phyloP scores from a whole-genome alignment of 2,797 vertebrate species.

The Cephalopachus bancanus region DNA sequence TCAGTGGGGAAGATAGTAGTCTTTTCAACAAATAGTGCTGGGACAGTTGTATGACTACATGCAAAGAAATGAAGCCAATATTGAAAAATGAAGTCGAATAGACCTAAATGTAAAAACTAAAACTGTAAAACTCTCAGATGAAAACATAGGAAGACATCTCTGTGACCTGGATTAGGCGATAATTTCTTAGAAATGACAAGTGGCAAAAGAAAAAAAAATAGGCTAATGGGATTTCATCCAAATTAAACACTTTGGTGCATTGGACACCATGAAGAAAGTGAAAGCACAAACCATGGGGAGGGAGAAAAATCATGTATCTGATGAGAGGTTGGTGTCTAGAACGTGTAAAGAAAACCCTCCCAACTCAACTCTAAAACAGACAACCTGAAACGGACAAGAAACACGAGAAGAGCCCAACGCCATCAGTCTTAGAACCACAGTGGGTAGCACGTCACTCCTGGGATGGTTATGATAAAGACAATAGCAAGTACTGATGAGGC shows the following conservation, averaged over 20 bases:
- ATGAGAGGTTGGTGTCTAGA: background rate
- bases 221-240: background rate
- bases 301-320: background rate
- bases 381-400: background rate
- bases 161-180: background rate
- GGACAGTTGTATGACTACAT: background rate
- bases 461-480: background rate
- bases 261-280: background rate
- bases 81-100: background rate
- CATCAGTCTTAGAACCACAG: background rate
- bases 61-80: background rate
- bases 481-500: background rate
- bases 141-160: background rate
- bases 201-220: background rate
- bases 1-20: background rate
- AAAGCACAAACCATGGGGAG: background rate
- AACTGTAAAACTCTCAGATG: background rate
- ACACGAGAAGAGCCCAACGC: background rate
- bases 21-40: background rate
- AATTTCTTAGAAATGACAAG: background rate
- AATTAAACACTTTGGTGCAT: background rate
- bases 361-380: background rate
- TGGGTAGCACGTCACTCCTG: background rate
- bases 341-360: background rate
- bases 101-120: background rate